Base-by-base conservation (phyloP, 2,888 invertebrate species). In the Oeneis ivallda region DNA sequence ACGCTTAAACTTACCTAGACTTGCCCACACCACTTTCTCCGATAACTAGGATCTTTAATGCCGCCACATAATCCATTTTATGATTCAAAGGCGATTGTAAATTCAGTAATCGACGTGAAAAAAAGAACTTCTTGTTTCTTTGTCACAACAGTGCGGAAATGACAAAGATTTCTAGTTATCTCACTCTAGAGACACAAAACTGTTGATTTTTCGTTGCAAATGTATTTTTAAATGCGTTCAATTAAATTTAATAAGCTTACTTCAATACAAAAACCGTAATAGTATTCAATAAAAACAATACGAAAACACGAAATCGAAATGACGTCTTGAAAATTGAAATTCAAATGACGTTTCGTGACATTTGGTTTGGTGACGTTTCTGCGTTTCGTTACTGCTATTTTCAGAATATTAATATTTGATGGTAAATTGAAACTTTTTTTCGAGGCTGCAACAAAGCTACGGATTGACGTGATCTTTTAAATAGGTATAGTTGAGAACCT, bases 11-110 rank as follows among this genome's bases (percentile, higher is more conserved):
- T 84, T 93, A 98, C 98, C 98, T 98, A 59, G 99, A 99, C 93
- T 99, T 99, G 63, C 99, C 99, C 57, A 99, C 99, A 71, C 98
- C 98, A 86, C 98, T 98, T 89, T 99, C 99, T 9, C 99, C 99
- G 73, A 99, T 98, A 67, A 99, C 97, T 65, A 99, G 92, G 77
- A 99, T 95, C 93, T 99, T 99, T 73, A 99, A 93, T 47, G 96
- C 96, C 54, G 97, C 96, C 76, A 98, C 93, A 80, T 95, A 93
- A 81, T 96, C 95, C 84, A 89, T 84, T 75, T 69, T 79, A 64
- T 68, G 15, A 34, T 54, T 54, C 32, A 49, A 64, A 69, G 45
- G 49, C 26, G 8, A 66, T 62, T 61, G 15, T 19, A 60, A 65
- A 45, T 47, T 52, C 54, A 61, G 19, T 54, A 62, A 67, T 56